Evolutionary conservation across 2,888 invertebrate species (phyloP), one percentile per base, ranked within the genome.

Genomic region (Lycophotia porphyrea): DNA sequence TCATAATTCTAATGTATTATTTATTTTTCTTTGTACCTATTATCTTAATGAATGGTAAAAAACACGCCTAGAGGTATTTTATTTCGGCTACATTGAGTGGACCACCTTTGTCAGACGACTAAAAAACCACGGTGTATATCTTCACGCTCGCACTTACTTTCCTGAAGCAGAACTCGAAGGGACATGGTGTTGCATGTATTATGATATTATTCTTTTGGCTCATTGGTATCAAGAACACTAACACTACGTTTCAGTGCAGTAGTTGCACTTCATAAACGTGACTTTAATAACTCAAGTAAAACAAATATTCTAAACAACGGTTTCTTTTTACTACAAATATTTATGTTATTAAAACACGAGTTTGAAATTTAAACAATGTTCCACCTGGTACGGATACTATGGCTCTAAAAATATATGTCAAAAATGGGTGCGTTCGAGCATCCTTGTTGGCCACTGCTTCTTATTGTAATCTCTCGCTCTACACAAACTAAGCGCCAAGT

Each of bases 91-190:
- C n/a, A n/a, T n/a, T n/a, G n/a, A n/a, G n/a, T n/a, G n/a, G n/a
- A n/a, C n/a, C n/a, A n/a, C n/a, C n/a, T n/a, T n/a, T n/a, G n/a
- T n/a, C n/a, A n/a, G n/a, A n/a, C n/a, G n/a, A n/a, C n/a, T n/a
- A n/a, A n/a, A n/a, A n/a, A n/a, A n/a, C n/a, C n/a, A n/a, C n/a
- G n/a, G n/a, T n/a, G n/a, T n/a, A n/a, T n/a, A 63, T 60, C 61
- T 76, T 82, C 73, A 69, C 42, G 82, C 85, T 76, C 68, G 85
- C 81, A 55, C 61, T 55, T 58, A 36, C 31, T 60, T 65, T 58
- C 34, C 11, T 15, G 36, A 64, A 73, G 77, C 85, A 72, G 77
- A 85, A 85, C 82, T 82, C 72, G 68, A 73, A 65, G 81, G 39
- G 60, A 60, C 34, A 21, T 60, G 4, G 24, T 34, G 34, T 47